phyloP scores from a whole-genome alignment of 2,888 invertebrate genomes.

The Drosophila antonietae region DNA sequence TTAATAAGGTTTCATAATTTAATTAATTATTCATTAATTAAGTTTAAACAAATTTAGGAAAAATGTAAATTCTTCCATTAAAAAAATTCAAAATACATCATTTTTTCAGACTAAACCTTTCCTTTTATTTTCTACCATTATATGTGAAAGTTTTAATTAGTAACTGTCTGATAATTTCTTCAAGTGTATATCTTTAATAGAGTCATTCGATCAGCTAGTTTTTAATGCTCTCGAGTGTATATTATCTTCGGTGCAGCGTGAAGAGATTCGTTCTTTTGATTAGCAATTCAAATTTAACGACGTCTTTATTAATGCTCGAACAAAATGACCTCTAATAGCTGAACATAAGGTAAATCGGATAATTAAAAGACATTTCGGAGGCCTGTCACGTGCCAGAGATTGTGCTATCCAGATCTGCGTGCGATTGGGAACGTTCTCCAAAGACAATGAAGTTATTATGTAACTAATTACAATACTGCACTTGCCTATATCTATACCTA shows the following conservation, averaged over 20 bases:
- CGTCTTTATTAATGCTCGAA: slow-evolving; percentile 32
- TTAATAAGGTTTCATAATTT: too few species aligned
- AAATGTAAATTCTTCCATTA: background rate
- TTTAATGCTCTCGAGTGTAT: slow-evolving; percentile 6
- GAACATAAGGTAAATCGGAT: slow-evolving; percentile 30
- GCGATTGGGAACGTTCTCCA: slow-evolving; percentile 23
- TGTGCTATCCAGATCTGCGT: slow-evolving; percentile 55
- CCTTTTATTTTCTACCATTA: background rate
- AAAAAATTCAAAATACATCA: background rate
- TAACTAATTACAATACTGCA: slow-evolving; percentile 15
- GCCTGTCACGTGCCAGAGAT: slow-evolving; percentile 41
- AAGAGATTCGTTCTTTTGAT: slow-evolving; percentile 23
- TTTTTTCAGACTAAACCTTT: background rate
- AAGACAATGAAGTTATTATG: slow-evolving; percentile 12
- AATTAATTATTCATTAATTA: too few species aligned
- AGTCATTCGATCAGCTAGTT: background rate
- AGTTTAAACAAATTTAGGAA: too few species aligned
- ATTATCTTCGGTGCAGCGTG: slow-evolving; percentile 7
- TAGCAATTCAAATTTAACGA: slow-evolving; percentile 59
- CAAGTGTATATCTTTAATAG: background rate
- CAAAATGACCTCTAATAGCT: slow-evolving; percentile 44
- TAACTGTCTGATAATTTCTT: background rate
- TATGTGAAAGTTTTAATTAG: background rate
- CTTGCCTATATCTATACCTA: background rate
- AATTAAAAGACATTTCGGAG: slow-evolving; percentile 37